phyloP scores from a whole-genome alignment of 2,797 vertebrate species.

The Harpagifer antarcticus region DNA sequence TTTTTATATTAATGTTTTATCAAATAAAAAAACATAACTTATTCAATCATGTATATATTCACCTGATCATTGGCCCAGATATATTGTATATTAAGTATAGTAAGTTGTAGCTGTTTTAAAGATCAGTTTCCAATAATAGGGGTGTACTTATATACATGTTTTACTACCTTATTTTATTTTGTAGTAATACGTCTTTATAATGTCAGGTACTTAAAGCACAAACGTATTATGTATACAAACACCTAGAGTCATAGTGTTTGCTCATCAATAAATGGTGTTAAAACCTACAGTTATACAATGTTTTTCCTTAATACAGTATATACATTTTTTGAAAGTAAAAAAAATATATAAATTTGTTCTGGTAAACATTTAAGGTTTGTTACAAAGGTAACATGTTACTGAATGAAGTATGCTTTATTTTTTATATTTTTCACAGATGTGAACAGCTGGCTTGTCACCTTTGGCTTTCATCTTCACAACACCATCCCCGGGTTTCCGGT shows the following conservation, averaged over 20 bases:
- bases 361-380: neutral
- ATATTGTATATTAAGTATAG: neutral
- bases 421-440: conserved; percentile 87
- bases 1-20: neutral
- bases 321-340: neutral
- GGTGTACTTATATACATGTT: neutral
- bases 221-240: neutral
- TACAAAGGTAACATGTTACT: neutral
- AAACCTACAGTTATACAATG: no score
- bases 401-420: neutral
- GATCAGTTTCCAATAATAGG: neutral
- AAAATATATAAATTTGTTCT: neutral
- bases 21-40: neutral
- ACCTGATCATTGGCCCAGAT: neutral
- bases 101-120: no score
- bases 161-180: neutral
- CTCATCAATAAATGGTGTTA: no score
- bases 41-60: neutral
- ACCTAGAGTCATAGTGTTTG: no score
- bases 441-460: conserved; percentile 99
- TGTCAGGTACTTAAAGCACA: neutral
- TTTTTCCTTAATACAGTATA: neutral
- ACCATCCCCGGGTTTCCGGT: conserved; percentile 97
- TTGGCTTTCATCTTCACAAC: conserved; percentile 99
- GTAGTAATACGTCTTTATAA: neutral